These are phyloP conservation scores for Marcusenius ussheri DNA, from an alignment of 2,113 vertebrate species.

Conservation along the genomic window DNA sequence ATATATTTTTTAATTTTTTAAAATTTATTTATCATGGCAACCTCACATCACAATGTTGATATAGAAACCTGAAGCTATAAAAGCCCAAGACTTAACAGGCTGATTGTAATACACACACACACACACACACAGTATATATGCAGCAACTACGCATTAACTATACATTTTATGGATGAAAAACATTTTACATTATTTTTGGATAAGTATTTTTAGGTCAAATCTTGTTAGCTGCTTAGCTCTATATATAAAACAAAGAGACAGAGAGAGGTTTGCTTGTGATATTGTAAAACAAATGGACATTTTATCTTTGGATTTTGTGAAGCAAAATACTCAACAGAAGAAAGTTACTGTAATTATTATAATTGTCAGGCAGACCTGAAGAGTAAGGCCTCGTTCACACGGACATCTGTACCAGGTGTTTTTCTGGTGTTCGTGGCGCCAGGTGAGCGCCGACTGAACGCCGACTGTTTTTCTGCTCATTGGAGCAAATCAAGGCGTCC, in stretches of 20 bases:
- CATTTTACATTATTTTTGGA: neutral
- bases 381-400: neutral
- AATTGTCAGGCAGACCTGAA: neutral
- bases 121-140: too few species aligned
- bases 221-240: neutral
- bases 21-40: too few species aligned
- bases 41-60: too few species aligned
- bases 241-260: neutral
- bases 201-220: neutral
- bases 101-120: neutral
- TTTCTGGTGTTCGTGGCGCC: too few species aligned
- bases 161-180: neutral
- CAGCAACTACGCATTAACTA: too few species aligned
- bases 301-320: neutral
- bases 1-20: too few species aligned
- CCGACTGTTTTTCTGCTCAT: too few species aligned
- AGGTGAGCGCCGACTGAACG: too few species aligned
- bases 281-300: neutral
- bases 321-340: neutral
- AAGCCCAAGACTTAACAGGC: constrained; percentile 22
- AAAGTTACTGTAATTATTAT: constrained; percentile 8
- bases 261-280: neutral
- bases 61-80: neutral
- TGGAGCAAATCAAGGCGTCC: too few species aligned
- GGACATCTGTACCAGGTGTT: too few species aligned